Percentiles rank a stretch among this genome's conserved stretches.
phyloP scores from a whole-genome alignment of 2,113 vertebrate genomes.

The mouse (Mus musculus) region GRCm39 chr17:62787501-62788000 shows the following conservation, averaged over 20 bases:
- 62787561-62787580: not conserved
- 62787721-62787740: constrained; percentile 6
- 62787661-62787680: constrained; percentile 35
- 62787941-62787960: not conserved
- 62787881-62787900: not conserved
- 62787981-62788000: too few species aligned
- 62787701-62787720: constrained; percentile 22
- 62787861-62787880: not conserved
- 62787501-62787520: not conserved
- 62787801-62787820: not conserved
- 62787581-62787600: constrained; percentile 6
- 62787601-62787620: not conserved
- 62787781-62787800: not conserved
- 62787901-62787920: not conserved
- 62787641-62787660: not conserved
- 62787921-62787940: constrained; percentile 40
- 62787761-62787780: not conserved
- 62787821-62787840: not conserved
- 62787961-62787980: not conserved
- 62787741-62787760: not conserved
- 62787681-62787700: not conserved
- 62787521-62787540: constrained; percentile 2
- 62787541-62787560: not conserved
- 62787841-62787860: not conserved
- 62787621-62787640: not conserved